Percentiles rank a stretch among this genome's conserved stretches.
These are phyloP conservation scores for Cotesia glomerata DNA, from an alignment of 1,140 invertebrate species.

Conservation along the genomic window DNA sequence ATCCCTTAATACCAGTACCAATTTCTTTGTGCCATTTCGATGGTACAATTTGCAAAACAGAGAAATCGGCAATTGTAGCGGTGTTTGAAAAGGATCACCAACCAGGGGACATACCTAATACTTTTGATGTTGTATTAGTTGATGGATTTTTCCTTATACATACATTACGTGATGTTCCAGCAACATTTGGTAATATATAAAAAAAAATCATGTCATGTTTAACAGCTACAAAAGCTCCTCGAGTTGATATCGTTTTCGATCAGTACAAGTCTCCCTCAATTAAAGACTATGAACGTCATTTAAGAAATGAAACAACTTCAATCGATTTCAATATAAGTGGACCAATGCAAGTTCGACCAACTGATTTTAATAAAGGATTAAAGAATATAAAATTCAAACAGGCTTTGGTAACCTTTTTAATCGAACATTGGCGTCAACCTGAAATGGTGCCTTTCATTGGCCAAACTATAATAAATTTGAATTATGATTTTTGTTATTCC, in stretches of 20 bases:
- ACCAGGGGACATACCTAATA: background rate
- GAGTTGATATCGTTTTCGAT: constrained; percentile 38
- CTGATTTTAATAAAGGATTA: constrained; percentile 43
- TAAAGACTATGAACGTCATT: constrained; percentile 37
- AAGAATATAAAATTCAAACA: constrained; percentile 45
- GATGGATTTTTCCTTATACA: constrained; percentile 39
- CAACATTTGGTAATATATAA: constrained; percentile 37
- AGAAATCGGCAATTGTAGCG: constrained; percentile 43
- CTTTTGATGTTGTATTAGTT: constrained; percentile 32
- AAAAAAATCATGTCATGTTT: constrained; percentile 34
- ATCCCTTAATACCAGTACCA: constrained; percentile 41
- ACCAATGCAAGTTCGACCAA: constrained; percentile 33
- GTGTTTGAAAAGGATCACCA: constrained; percentile 36
- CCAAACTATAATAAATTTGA: constrained; percentile 35
- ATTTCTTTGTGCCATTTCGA: constrained; percentile 49
- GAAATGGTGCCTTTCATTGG: constrained; percentile 41
- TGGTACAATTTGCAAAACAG: constrained; percentile 45
- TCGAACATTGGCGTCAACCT: constrained; percentile 38
- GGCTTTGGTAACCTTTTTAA: constrained; percentile 45
- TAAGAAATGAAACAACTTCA: background rate
- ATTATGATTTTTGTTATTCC: too few relatives aligned
- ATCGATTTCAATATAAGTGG: constrained; percentile 27
- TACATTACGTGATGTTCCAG: constrained; percentile 36
- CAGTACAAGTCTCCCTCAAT: constrained; percentile 36
- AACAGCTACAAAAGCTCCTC: constrained; percentile 16